Conservation (phyloP, 2,797 vertebrate species). For the Artibeus jamaicensis region DNA sequence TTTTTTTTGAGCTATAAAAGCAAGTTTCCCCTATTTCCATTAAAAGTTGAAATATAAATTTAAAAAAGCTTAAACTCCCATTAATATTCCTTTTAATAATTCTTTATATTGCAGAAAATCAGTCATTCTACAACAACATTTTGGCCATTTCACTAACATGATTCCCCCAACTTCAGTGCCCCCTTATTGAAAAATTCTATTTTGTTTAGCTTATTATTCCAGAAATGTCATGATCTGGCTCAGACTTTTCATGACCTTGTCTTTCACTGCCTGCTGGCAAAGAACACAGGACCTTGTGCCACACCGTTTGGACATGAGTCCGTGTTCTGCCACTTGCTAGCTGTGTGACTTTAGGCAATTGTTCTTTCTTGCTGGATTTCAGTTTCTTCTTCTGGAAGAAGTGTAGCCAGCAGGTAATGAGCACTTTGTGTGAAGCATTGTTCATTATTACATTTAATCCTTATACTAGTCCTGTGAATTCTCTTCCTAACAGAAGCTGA, state of each 20-base stretch:
- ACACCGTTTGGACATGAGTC: neutral
- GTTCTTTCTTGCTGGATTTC: neutral
- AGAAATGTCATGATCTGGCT: neutral
- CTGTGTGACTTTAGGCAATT: neutral
- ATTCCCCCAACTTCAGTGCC: neutral
- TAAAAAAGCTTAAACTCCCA: neutral
- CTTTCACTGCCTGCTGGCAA: neutral
- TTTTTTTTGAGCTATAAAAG: neutral
- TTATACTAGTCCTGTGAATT: neutral
- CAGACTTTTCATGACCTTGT: neutral
- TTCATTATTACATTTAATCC: neutral
- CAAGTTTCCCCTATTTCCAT: neutral
- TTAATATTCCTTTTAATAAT: neutral
- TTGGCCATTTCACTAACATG: neutral
- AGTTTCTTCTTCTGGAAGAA: neutral
- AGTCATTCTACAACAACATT: neutral
- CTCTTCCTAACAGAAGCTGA: neutral
- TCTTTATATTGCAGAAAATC: neutral
- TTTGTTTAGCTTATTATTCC: neutral
- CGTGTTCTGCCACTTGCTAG: neutral
- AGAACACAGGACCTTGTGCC: neutral
- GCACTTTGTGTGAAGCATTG: neutral
- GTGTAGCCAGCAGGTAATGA: neutral
- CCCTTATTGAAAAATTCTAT: neutral
- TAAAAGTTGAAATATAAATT: conserved; percentile 26